These are phyloP conservation scores for Drosophila buzzatii DNA, from an alignment of 2,888 invertebrate genomes.

Conservation along the genomic window DNA sequence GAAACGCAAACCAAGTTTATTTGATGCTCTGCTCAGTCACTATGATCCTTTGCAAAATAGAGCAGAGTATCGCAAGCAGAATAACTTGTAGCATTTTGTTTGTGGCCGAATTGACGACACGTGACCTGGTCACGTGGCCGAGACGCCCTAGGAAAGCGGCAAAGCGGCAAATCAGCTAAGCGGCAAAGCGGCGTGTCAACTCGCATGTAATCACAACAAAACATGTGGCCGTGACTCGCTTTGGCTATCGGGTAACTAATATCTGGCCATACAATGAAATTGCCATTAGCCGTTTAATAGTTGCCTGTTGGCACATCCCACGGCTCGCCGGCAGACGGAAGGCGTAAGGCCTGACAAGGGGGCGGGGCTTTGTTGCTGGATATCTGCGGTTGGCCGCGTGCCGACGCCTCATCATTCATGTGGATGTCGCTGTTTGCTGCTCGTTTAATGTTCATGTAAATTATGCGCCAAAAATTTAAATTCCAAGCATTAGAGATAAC, in stretches of 20 bases:
- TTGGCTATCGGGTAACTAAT: conserved; percentile 61
- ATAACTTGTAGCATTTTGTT: conserved; percentile 62
- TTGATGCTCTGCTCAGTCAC: background rate
- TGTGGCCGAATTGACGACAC: conserved; percentile 78
- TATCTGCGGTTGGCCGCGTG: conserved; percentile 76
- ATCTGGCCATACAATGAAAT: conserved; percentile 74
- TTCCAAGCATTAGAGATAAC: conserved; percentile 73
- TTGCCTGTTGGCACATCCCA: conserved; percentile 78
- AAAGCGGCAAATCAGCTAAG: conserved; percentile 32
- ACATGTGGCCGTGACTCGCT: conserved; percentile 60
- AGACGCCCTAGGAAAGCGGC: conserved; percentile 19
- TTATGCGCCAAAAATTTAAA: conserved; percentile 81
- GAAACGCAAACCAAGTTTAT: too few relatives aligned
- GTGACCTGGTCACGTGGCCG: conserved; percentile 81
- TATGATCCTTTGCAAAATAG: background rate
- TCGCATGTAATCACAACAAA: conserved; percentile 76
- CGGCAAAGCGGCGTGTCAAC: conserved; percentile 68
- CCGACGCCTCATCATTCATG: conserved; percentile 79
- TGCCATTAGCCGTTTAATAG: conserved; percentile 82
- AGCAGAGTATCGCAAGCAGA: background rate
- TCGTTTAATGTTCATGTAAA: conserved; percentile 77
- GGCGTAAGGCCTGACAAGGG: conserved; percentile 27
- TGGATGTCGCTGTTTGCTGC: conserved; percentile 51
- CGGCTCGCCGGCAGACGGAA: conserved; percentile 25
- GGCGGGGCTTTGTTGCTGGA: conserved; percentile 39